These are phyloP conservation scores for Meteorus colon DNA, from an alignment of 2,888 invertebrate species.

Conservation along the genomic window DNA sequence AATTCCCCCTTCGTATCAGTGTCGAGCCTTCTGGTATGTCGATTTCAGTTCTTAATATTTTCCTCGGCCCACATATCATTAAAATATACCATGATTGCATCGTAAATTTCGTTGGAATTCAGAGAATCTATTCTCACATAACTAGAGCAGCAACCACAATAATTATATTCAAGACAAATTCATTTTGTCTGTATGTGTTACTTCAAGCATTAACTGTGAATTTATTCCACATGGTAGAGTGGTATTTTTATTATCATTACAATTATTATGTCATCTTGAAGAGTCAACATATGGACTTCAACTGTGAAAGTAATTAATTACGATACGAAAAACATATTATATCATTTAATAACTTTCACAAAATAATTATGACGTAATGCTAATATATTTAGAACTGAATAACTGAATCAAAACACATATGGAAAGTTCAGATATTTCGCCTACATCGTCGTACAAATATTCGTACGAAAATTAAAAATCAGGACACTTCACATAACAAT, in stretches of 20 bases:
- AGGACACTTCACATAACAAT: no score
- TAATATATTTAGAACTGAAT: not conserved
- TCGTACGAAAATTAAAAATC: not conserved
- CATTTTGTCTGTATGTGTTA: not conserved
- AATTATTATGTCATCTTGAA: not conserved
- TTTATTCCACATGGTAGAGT: not conserved
- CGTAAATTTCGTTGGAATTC: slow-evolving; percentile 25
- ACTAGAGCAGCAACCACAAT: not conserved
- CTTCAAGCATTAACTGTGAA: not conserved
- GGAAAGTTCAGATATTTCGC: no score
- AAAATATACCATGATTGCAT: not conserved
- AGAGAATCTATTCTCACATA: slow-evolving; percentile 14
- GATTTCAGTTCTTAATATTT: slow-evolving; percentile 50
- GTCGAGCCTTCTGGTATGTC: slow-evolving; percentile 38
- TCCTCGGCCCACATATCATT: slow-evolving; percentile 51
- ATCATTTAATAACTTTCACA: not conserved
- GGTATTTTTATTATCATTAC: not conserved
- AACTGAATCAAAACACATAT: not conserved
- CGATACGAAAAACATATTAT: not conserved
- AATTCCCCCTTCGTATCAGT: not conserved
- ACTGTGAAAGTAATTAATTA: not conserved
- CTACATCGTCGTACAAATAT: no score
- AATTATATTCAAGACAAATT: not conserved
- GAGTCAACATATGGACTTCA: not conserved
- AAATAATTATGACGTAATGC: not conserved